Conservation (phyloP, 2,888 invertebrate species). For the Pasiphila rectangulata region DNA sequence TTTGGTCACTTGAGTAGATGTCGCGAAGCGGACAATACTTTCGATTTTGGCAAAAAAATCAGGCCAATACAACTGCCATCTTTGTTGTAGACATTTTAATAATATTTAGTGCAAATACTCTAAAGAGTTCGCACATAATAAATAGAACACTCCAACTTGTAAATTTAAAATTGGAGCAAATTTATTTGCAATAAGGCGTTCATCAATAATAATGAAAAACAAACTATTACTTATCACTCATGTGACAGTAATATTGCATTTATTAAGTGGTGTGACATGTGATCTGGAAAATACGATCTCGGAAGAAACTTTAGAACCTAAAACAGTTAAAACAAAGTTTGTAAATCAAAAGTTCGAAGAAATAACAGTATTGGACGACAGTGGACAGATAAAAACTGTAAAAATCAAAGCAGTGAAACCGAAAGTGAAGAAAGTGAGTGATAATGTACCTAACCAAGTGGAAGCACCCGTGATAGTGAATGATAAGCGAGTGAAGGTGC, state of each 20-base stretch:
- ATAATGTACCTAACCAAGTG: conserved; percentile 25
- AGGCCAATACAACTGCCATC: conserved; percentile 15
- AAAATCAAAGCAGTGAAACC: conserved; percentile 58
- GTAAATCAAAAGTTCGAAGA: conserved; percentile 55
- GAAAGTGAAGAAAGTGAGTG: conserved; percentile 33
- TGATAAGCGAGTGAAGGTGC: conserved; percentile 25
- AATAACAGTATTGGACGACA: conserved; percentile 59
- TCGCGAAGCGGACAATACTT: conserved; percentile 55
- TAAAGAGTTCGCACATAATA: neutral
- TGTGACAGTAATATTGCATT: conserved; percentile 41
- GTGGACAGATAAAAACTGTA: conserved; percentile 61
- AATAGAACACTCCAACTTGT: conserved; percentile 12
- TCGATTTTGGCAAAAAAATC: conserved; percentile 45
- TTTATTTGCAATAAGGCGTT: conserved; percentile 4
- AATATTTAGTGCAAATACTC: neutral
- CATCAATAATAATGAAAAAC: conserved; percentile 18
- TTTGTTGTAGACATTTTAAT: conserved; percentile 18
- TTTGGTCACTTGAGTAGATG: conserved; percentile 60
- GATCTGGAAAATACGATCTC: conserved; percentile 42
- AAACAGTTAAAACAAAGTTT: conserved; percentile 13
- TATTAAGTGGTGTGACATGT: conserved; percentile 34
- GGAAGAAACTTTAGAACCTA: conserved; percentile 32
- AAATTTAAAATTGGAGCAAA: conserved; percentile 9
- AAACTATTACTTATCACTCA: conserved; percentile 29
- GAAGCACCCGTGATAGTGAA: conserved; percentile 25